A percentile compares a stretch with the other conserved stretches of the same genome.
phyloP scores from a whole-genome alignment of 2,113 vertebrate species.

The Aldabrachelys gigantea region DNA sequence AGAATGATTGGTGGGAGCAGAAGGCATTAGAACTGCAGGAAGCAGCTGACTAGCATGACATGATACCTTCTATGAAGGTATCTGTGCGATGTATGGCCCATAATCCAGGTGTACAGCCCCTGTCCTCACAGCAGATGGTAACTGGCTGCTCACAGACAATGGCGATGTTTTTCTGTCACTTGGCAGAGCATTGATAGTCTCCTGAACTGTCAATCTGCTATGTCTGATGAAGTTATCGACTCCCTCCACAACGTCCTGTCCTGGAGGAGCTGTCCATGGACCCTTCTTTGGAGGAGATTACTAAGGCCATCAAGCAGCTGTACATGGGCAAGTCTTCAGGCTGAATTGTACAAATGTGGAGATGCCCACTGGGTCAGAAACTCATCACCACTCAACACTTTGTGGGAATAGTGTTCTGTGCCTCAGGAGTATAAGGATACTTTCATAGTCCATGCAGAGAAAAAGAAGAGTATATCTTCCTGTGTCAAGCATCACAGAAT shows the following conservation, averaged over 20 bases:
- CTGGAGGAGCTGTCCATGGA: no score
- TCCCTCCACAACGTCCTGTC: no score
- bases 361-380: background rate
- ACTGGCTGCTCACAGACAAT: background rate
- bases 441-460: background rate
- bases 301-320: background rate
- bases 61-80: background rate
- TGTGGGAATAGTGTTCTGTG: background rate
- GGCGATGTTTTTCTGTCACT: no score
- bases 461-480: background rate
- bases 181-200: no score
- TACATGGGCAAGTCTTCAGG: background rate
- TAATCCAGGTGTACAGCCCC: background rate
- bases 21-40: background rate
- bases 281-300: background rate
- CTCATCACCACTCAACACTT: background rate
- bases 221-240: no score
- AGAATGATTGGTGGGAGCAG: background rate
- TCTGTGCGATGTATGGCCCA: background rate
- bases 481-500: background rate
- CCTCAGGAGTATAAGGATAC: background rate
- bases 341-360: background rate
- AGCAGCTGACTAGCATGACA: background rate
- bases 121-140: background rate
- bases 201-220: no score